These are phyloP conservation scores for Limonius californicus DNA, from an alignment of 1,140 invertebrate genomes.

Conservation along the genomic window DNA sequence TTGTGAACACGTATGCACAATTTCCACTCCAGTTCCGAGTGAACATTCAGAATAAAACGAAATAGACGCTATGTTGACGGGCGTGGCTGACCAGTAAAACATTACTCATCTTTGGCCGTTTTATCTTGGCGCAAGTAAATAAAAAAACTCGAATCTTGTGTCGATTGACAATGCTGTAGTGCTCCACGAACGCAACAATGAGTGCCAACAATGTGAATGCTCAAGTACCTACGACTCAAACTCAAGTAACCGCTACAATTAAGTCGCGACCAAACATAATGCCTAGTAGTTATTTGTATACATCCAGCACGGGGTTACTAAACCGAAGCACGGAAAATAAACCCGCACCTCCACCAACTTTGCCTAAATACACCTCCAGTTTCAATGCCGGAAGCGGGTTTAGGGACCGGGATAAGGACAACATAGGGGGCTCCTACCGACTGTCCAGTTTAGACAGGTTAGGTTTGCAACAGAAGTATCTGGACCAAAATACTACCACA, in stretches of 20 bases:
- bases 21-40: background rate
- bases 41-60: background rate
- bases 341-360: slow-evolving; percentile 56
- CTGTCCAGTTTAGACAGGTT: slow-evolving; percentile 63
- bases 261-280: slow-evolving; percentile 47
- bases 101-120: slow-evolving; percentile 29
- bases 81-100: slow-evolving; percentile 43
- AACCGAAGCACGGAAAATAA: slow-evolving; percentile 45
- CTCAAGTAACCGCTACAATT: slow-evolving; percentile 43
- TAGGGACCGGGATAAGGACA: slow-evolving; percentile 49
- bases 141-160: background rate
- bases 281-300: slow-evolving; percentile 48
- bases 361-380: slow-evolving; percentile 59
- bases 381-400: slow-evolving; percentile 55
- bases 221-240: slow-evolving; percentile 41
- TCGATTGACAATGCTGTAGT: background rate
- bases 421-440: slow-evolving; percentile 55
- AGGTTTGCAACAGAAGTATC: slow-evolving; percentile 61
- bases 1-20: background rate
- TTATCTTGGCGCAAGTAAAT: background rate
- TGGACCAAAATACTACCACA: slow-evolving; percentile 47
- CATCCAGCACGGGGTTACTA: slow-evolving; percentile 45
- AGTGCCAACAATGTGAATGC: slow-evolving; percentile 47
- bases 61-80: slow-evolving; percentile 26
- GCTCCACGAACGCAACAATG: slow-evolving; percentile 41